phyloP scores from a whole-genome alignment of 2,888 invertebrate genomes.

The Cosmia trapezina region DNA sequence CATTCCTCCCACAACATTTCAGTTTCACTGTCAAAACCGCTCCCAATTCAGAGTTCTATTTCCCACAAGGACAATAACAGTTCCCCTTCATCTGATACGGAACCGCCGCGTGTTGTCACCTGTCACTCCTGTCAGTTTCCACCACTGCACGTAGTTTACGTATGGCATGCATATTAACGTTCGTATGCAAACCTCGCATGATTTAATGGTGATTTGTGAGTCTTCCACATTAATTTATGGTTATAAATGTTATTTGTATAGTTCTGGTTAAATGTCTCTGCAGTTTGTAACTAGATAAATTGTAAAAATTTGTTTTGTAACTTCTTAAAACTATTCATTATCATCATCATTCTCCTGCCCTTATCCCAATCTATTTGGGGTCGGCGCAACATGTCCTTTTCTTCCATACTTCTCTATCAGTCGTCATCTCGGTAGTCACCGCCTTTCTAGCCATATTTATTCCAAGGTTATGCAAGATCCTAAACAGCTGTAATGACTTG shows the following conservation, averaged over 20 bases:
- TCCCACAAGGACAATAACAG: background rate
- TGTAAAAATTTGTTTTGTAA: conserved; percentile 1
- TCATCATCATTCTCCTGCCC: too few species aligned
- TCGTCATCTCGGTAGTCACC: too few species aligned
- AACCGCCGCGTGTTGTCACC: conserved; percentile 7
- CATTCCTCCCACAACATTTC: background rate
- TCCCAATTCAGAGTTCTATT: background rate
- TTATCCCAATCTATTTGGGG: too few species aligned
- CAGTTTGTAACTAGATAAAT: background rate
- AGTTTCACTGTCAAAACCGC: background rate
- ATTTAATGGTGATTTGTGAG: conserved; percentile 51
- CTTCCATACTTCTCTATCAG: too few species aligned
- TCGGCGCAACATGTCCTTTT: too few species aligned
- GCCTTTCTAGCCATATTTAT: too few species aligned
- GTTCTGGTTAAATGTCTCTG: background rate
- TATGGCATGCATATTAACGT: conserved; percentile 27
- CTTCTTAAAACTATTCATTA: background rate
- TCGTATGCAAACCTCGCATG: conserved; percentile 39
- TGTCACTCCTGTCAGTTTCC: conserved; percentile 46
- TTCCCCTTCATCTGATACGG: background rate
- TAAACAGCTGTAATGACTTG: too few species aligned
- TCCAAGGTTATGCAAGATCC: too few species aligned
- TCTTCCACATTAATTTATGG: conserved; percentile 28
- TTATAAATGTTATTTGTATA: conserved; percentile 27
- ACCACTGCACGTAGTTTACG: conserved; percentile 14